These are phyloP conservation scores for Alligator sinensis DNA, from an alignment of 2,113 vertebrate species.

Conservation along the genomic window DNA sequence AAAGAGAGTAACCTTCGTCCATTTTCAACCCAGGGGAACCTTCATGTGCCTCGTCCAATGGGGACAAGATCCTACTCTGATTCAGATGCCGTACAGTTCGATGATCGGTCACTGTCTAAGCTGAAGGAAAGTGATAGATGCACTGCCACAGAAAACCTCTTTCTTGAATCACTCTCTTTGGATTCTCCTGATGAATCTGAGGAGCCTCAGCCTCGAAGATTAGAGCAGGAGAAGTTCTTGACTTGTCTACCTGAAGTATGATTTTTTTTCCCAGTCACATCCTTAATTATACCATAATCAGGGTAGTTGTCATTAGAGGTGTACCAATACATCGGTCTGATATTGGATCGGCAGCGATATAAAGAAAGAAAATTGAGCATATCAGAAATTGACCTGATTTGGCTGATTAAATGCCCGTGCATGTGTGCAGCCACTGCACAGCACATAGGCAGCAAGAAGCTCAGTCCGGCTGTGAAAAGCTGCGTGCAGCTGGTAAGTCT, in stretches of 20 bases:
- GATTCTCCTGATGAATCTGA: conserved; percentile 85
- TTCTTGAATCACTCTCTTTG: conserved; percentile 89
- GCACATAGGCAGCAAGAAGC: too few species aligned
- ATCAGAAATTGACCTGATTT: too few species aligned
- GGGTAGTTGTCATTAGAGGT: neutral
- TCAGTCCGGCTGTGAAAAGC: too few species aligned
- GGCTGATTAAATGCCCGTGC: too few species aligned
- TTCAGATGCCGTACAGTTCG: conserved; percentile 82
- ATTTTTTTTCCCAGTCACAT: neutral
- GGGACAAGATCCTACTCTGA: conserved; percentile 84
- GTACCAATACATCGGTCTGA: too few species aligned
- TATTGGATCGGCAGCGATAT: too few species aligned
- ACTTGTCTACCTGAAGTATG: conserved; percentile 85
- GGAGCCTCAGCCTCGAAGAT: conserved; percentile 77
- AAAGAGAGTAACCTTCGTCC: conserved; percentile 74
- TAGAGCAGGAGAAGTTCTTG: conserved; percentile 87
- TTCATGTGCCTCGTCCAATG: conserved; percentile 43
- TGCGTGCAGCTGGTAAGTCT: too few species aligned
- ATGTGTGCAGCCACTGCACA: too few species aligned
- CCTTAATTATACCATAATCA: neutral
- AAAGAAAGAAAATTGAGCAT: too few species aligned
- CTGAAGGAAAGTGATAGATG: conserved; percentile 83
- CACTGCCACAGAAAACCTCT: conserved; percentile 87
- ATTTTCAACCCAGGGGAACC: conserved; percentile 80
- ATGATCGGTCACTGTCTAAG: conserved; percentile 80